Base-by-base conservation (phyloP, 2,888 invertebrate genomes). In the Gibbula magus region DNA sequence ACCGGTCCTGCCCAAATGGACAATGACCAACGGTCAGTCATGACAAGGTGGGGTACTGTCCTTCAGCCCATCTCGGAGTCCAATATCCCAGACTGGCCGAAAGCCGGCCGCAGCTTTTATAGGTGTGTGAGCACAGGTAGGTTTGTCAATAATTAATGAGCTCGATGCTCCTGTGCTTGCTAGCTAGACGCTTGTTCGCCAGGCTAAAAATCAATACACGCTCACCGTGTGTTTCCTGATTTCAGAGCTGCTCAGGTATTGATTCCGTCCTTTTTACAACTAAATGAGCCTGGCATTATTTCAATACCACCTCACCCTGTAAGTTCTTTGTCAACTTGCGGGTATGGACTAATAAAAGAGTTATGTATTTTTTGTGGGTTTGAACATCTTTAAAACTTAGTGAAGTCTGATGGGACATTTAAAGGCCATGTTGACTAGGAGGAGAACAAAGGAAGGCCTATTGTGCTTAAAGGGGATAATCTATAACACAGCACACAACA, bases 131-230 rank as follows among this genome's bases (percentile, higher is more conserved):
- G 70, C 35, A 70, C 70, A 70, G 70, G 70, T 70, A 70, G 35
- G 70, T 70, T 70, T n/a, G 35, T 70, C 70, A 70, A 70, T 70
- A 70, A 70, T 70, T 70, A 70, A 70, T 70, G 70, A 70, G 70
- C 70, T 70, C 70, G 39, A 25, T 32, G 39, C 32, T 32, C 70
- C 70, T 10, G 39, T 39, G 35, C 70, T 35, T 45, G 35, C 29
- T 35, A 16, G 32, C 70, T 70, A 45, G 56, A 20, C 70, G 29
- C 20, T 35, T 70, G 70, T 70, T 70, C 70, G 20, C 35, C 32
- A 70, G 39, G 32, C 35, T 20, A 39, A 70, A 70, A 70, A 70
- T 70, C 70, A 70, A 70, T 70, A 70, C 39, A 10, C 25, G 61
- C 29, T 61, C 61, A n/a, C n/a, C 20, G 70, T 35, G 35, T 70